Base-by-base conservation (phyloP, 2,797 vertebrate genomes). In the Rhinichthys osculus region DNA sequence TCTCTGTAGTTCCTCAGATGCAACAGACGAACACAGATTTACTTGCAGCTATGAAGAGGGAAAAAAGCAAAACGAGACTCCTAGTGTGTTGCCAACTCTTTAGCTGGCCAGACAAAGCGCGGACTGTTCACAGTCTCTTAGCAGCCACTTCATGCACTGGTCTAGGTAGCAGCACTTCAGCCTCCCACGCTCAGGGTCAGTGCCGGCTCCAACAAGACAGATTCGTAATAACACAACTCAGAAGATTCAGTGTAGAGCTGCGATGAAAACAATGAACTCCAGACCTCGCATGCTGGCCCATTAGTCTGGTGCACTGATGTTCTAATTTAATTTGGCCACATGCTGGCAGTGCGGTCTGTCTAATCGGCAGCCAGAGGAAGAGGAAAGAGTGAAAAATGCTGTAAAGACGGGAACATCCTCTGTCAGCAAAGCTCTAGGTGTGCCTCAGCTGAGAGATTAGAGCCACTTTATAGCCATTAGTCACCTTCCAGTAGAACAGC, bases 111-210 rank as follows among this genome's bases (percentile, higher is more conserved):
- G 87, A 95, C 95, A 95, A 95, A 94, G 94, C 89, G 1, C 88
- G 90, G 89, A 90, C 92, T 95, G 95, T 95, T 93, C 82, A 1
- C 92, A 92, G 93, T 87, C 92, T 93, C 91, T 95, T 95, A 93
- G 94, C 94, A 96, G 96, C 95, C 95, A 95, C 94, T 96, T 94
- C 94, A 95, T 93, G 94, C 74, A 42, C 91, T 77, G 71, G 69
- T 84, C 64, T 74, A 77, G 81, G 71, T 76, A 70, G 90, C 90
- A 79, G 40, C 85, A 57, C 66, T 59, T 77, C 80, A 81, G 69
- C 44, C 78, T 80, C 67, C 78, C 84, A 85, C 35, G 3, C 47
- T 69, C 23, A 8, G 42, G 47, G 73, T 57, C 59, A 84, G 47
- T 19, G n/a, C 8, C 7, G 11, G 16, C 35, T 69, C 17, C 52